Base-by-base conservation (phyloP, 2,113 vertebrate species). In the Sinosuthora webbiana region DNA sequence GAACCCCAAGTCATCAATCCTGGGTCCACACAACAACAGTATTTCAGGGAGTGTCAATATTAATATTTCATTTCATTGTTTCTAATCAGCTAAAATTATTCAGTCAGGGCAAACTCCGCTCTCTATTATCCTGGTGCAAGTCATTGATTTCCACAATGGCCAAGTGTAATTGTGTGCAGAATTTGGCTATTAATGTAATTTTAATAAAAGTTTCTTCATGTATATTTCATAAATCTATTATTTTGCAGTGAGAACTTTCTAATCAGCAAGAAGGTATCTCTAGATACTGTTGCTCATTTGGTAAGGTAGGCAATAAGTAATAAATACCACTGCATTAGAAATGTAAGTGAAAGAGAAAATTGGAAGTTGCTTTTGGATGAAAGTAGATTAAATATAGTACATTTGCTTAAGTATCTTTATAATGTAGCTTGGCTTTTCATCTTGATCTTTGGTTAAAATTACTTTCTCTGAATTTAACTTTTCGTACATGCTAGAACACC, bases 121-220 rank as follows among this genome's bases (percentile, higher is more conserved):
- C 75, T 94, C 90, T 80, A 47, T 95, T 95, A 95, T 94, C 42
- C 42, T 80, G 59, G 93, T 90, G 82, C 71, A 91, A 95, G 90
- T 90, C 93, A 92, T 56, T 91, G 96, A 94, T 93, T 91, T 95
- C 60, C 52, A 87, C 84, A 88, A 96, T 86, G 76, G 42, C 71
- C 75, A 90, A 88, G 93, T 93, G 96, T 94, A 96, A 95, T 94
- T 94, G 91, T 90, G 92, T 93, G 92, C 94, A 96, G 96, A 91
- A 97, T 95, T 94, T 83, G 24, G 87, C 93, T 91, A 94, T 95
- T 95, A 96, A 94, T 91, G 93, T 91, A 95, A 96, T 95, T 96
- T 97, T 95, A 95, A 97, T 96, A 96, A 93, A 94, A 93, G 84
- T 95, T 95, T 94, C 92, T 95, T 96, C 84, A 87, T 93, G 91